Conservation (phyloP, 2,888 invertebrate species). For the Yponomeuta cagnagella region DNA sequence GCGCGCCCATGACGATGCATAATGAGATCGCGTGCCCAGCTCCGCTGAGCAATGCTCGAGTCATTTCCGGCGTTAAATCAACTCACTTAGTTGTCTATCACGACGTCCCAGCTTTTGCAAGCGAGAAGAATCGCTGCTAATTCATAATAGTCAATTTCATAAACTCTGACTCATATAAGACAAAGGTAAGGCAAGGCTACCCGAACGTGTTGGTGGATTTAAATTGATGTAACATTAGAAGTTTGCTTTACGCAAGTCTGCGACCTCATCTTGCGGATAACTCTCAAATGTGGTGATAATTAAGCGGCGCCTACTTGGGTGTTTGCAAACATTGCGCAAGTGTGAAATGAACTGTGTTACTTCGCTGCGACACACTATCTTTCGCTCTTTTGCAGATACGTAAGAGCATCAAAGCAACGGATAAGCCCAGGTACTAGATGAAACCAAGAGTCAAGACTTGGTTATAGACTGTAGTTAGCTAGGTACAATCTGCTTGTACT, state of each 20-base stretch:
- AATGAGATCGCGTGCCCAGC: conserved; percentile 39
- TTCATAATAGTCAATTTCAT: conserved; percentile 67
- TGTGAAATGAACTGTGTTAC: conserved; percentile 3
- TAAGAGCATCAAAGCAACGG: too few relatives aligned
- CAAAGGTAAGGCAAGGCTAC: conserved; percentile 41
- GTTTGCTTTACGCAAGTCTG: conserved; percentile 37
- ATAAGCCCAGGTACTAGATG: too few relatives aligned
- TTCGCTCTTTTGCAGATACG: background rate
- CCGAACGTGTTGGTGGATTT: conserved; percentile 42
- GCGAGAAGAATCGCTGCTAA: conserved; percentile 61
- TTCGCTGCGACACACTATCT: background rate
- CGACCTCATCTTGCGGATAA: conserved; percentile 31
- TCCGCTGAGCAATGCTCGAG: conserved; percentile 50
- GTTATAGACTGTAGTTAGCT: too few relatives aligned
- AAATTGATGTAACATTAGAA: conserved; percentile 32
- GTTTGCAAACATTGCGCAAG: conserved; percentile 14
- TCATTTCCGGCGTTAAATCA: conserved; percentile 54
- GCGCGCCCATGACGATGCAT: background rate
- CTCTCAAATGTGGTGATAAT: conserved; percentile 46
- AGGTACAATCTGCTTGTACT: too few relatives aligned
- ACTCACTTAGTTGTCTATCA: conserved; percentile 6
- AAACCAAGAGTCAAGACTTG: too few relatives aligned
- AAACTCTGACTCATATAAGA: conserved; percentile 51
- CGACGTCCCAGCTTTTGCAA: conserved; percentile 38
- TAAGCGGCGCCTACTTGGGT: conserved; percentile 24